Base-by-base conservation (phyloP, 1,140 invertebrate genomes). In the Anoplolepis gracilipes region DNA sequence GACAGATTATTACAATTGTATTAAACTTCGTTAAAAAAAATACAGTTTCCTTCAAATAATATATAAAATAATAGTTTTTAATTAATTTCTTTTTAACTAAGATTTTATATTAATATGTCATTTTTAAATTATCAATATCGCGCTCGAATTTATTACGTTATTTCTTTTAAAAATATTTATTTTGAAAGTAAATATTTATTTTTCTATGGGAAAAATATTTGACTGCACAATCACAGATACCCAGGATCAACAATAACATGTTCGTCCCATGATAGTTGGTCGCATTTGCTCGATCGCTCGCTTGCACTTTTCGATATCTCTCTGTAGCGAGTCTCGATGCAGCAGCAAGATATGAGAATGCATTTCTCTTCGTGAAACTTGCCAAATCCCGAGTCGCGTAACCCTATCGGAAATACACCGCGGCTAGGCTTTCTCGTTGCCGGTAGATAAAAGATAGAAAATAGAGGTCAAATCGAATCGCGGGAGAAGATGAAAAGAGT, bases 381-480 rank as follows among this genome's bases (percentile, higher is more conserved):
- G n/a, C 13, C 59, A 49, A 55, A 67, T 57, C 13, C 53, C 8
- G 19, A 55, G 13, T 30, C 33, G 46, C 8, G 6, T 62, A 28
- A 67, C 11, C 62, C 62, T 57, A 36, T 67, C 62, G 49, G 46
- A 79, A 79, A 79, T 78, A 69, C 53, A 55, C 0, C n/a, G 42
- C 13, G 55, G 28, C 72, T 28, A 61, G 25, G 25, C 59, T 65
- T 78, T 57, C 70, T 85, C 59, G 19, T 53, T 49, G 36, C 25
- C 49, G 33, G 22, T 22, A 79, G 88, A 87, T 88, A 85, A 79
- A 84, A 76, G 84, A 90, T 55, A 81, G 78, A 33, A 86, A 89
- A 87, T 90, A 59, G 87, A 90, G 90, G 87, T 82, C 81, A 59
- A 64, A 73, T 65, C 42, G 76, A 57, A 49, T 42, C 22, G 53